phyloP scores from a whole-genome alignment of 2,888 invertebrate species.

The Nemotelus pantherinus region DNA sequence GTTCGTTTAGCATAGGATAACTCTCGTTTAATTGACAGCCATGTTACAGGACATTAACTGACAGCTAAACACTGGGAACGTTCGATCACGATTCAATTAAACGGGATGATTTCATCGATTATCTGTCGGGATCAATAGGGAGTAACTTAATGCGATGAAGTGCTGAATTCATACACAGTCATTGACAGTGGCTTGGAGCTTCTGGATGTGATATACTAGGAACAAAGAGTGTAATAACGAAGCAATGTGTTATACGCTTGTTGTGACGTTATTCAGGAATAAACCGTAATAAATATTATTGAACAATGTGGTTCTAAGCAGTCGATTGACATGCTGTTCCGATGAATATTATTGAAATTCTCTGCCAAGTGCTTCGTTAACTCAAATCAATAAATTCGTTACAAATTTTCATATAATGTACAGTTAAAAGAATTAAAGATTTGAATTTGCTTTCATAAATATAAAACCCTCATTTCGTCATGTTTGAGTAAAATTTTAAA shows the following conservation, averaged over 20 bases:
- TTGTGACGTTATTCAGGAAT: too few species aligned
- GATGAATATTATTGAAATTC: too few species aligned
- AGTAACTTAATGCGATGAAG: constrained; percentile 21
- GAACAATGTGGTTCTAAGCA: too few species aligned
- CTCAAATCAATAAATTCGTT: too few species aligned
- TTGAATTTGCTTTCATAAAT: too few species aligned
- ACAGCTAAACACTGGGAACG: not conserved
- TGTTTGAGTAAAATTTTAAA: too few species aligned
- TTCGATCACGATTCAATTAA: constrained; percentile 31
- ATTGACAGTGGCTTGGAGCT: not conserved
- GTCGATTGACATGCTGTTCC: too few species aligned
- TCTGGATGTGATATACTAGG: not conserved
- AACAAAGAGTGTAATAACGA: not conserved
- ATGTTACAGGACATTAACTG: constrained; percentile 2
- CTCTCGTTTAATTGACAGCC: constrained; percentile 23
- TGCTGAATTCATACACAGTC: constrained; percentile 16
- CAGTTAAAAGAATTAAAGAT: too few species aligned
- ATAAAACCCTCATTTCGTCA: too few species aligned
- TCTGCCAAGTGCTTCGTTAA: too few species aligned
- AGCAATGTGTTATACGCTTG: not conserved
- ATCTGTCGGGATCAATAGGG: constrained; percentile 1
- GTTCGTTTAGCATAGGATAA: constrained; percentile 7
- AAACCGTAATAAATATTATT: too few species aligned
- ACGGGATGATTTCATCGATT: constrained; percentile 21
- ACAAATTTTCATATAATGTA: too few species aligned